These are phyloP conservation scores for Sesia bembeciformis DNA, from an alignment of 2,888 invertebrate species.

Conservation along the genomic window DNA sequence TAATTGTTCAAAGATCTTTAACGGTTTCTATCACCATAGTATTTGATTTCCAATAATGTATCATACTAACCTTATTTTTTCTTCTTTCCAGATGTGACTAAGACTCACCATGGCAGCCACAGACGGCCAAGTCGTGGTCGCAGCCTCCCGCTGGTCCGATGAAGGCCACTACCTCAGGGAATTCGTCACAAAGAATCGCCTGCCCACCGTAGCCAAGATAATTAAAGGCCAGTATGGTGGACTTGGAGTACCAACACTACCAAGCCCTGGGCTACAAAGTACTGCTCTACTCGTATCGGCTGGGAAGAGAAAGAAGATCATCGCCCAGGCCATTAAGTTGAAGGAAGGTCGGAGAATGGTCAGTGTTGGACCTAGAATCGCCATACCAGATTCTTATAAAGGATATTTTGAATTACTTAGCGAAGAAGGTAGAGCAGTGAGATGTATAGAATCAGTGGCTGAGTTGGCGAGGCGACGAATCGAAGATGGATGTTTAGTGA, in stretches of 20 bases:
- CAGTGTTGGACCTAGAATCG: constrained; percentile 86
- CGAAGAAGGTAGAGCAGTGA: constrained; percentile 93
- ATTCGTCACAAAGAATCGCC: constrained; percentile 81
- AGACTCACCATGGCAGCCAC: constrained; percentile 85
- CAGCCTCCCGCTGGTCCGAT: constrained; percentile 85
- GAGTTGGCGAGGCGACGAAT: constrained; percentile 86
- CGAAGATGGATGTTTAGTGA: constrained; percentile 84
- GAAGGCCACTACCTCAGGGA: constrained; percentile 83
- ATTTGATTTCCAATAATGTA: not conserved
- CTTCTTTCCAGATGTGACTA: constrained; percentile 70
- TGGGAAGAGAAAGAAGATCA: constrained; percentile 88
- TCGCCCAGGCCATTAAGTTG: constrained; percentile 91
- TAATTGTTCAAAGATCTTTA: not conserved
- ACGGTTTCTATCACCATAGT: not conserved
- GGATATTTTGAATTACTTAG: constrained; percentile 96
- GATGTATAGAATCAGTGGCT: constrained; percentile 90
- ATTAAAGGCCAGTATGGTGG: constrained; percentile 95
- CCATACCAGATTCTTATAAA: constrained; percentile 91
- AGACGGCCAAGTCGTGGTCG: constrained; percentile 91
- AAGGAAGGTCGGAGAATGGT: constrained; percentile 90
- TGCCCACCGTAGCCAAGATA: constrained; percentile 91
- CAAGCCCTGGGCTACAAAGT: constrained; percentile 89
- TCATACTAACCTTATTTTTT: not conserved
- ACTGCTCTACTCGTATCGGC: constrained; percentile 90
- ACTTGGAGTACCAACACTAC: constrained; percentile 90